Evolutionary conservation across 1,140 invertebrate species (phyloP).

Genomic region (Rhagoletis zephyria): DNA sequence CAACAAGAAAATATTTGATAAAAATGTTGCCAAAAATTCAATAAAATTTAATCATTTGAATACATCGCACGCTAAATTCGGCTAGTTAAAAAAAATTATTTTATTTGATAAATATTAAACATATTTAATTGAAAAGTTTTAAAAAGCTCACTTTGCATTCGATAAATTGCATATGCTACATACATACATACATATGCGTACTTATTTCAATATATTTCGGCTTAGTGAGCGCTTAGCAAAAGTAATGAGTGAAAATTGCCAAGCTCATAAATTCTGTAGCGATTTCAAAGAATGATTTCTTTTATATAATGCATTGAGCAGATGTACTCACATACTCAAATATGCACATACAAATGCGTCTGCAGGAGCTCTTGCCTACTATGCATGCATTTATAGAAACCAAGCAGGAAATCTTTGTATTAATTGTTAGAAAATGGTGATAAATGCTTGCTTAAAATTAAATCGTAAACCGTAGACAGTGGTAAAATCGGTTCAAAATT

Average conservation of each 20-base stretch:
- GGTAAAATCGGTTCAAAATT: no score
- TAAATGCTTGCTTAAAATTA: no score
- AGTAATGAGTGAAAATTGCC: background rate
- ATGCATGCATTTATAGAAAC: no score
- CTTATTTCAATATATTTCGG: background rate
- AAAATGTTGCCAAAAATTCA: background rate
- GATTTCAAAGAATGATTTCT: background rate
- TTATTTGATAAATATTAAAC: constrained; percentile 1
- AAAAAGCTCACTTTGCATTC: background rate
- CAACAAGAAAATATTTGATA: background rate
- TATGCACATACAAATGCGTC: background rate
- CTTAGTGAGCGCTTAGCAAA: background rate
- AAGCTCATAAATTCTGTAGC: background rate
- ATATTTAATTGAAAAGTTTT: constrained; percentile 13
- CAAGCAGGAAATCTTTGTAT: no score
- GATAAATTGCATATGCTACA: background rate
- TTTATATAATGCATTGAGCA: background rate
- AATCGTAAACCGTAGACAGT: no score
- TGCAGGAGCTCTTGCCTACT: no score
- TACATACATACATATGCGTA: background rate
- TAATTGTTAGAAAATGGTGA: no score
- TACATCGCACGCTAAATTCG: background rate
- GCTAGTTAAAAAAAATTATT: background rate
- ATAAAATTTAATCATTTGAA: background rate
- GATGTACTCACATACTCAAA: background rate